Evolutionary conservation across 2,888 invertebrate species (phyloP), one percentile per base, ranked within the genome.

Genomic region (Hydrotaea diabolus): DNA sequence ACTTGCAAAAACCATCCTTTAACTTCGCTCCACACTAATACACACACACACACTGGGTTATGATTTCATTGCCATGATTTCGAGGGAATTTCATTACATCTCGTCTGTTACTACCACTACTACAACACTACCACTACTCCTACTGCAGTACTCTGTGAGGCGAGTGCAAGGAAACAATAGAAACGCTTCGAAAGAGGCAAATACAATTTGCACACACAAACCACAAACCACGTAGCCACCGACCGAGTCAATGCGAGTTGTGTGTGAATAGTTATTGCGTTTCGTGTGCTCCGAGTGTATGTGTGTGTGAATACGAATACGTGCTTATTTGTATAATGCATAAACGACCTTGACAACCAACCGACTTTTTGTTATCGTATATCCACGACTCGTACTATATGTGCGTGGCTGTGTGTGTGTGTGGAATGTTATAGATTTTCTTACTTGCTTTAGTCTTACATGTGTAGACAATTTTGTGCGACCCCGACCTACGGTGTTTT

Each of bases 401-500:
- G 39, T 31, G 7, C 7, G 17, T 57, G 39, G 77, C 11, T 46
- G 62, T 62, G 15, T 64, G 15, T 11, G 26, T 59, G 49, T 57
- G 15, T 69, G 23, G 13, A 66, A 23, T 43, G 17, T 3, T 57
- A 21, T 23, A 57, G 57, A 57, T 21, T 59, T 69, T 39, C 43
- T 36, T 64, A 17, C 11, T 39, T 66, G 36, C 8, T 31, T 19
- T 31, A 66, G 11, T 2, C 13, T 49, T n/a, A 15, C n/a, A 49
- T 55, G 55, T 55, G 55, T 23, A 75, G 57, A 26, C 59, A 59
- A 49, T 49, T n/a, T 49, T 49, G 39, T 39, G 59, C 79, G 82
- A 80, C 85, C 85, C 79, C 85, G 85, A 85, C 85, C 82, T 86
- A 86, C 86, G 82, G 62, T 78, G 64, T 72, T 66, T 73, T 66